Base-by-base conservation (phyloP, 2,113 vertebrate genomes). In the Ovis aries region DNA sequence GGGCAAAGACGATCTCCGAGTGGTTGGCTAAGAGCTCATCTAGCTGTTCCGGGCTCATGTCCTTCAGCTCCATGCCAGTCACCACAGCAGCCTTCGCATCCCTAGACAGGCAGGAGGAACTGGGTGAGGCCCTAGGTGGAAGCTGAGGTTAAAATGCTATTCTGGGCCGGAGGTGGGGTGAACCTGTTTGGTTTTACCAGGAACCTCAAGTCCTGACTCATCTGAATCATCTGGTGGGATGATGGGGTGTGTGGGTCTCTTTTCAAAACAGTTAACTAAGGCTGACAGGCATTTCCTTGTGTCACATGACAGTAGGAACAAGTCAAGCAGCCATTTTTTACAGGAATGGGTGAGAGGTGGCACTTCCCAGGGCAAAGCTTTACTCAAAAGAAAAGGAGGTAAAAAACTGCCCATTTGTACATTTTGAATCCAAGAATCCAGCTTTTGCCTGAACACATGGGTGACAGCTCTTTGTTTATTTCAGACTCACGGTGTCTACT, bases 21-120 rank as follows among this genome's bases (percentile, higher is more conserved):
- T 99, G 99, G 88, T 98, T 95, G 7, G 95, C 11, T 86, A 99
- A 40, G 96, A 99, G 96, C 2, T 99, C 98, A 1, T 99, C 99
- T 94, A 99, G 97, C 87, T 99, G 98, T 95, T 99, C 97, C 0
- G 74, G 43, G 48, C 89, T 98, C 99, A 99, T 99, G 27, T 99
- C 99, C 97, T 99, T 99, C 97, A 99, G 97, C 80, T 99, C 99
- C 98, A 97, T 98, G 86, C 99, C 99, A 0, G 99, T 99, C 43
- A 99, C 98, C 27, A 99, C 99, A 0, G 98, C 98, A 0, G 99
- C 99, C n/a, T 97, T 99, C 2, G 99, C 99, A 0, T 99, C 98
- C 59, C 99, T 99, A 92, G 0, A 96, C 90, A 2, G 96, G 60
- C 40, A 53, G 0, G 7, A 91, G 48, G 92, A 50, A 90, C 8